Base-by-base conservation (phyloP, 2,113 vertebrate genomes). In the Cisticola juncidis region DNA sequence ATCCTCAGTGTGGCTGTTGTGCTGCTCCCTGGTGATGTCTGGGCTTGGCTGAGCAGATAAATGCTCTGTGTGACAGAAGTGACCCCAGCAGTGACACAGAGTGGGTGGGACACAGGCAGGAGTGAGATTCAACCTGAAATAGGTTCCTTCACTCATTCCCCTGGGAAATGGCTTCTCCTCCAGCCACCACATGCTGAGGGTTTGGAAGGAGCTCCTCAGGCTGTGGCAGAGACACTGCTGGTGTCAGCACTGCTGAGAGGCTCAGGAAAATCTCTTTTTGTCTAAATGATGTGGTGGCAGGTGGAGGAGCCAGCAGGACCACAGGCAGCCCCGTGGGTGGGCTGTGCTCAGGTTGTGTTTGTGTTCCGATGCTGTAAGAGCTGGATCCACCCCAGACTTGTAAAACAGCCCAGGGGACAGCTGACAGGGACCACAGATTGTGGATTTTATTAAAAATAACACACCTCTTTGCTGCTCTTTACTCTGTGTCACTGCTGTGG, bases 21-120 rank as follows among this genome's bases (percentile, higher is more conserved):
- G 40, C 45, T 3, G 2, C 71, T 82, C 62, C 42, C 50, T 9
- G 31, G 31, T 57, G 91, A 14, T 53, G 50, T 8, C 29, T 11
- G 2, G 79, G 74, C 86, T 90, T 3, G 3, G 70, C 74, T 14
- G 89, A 88, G 86, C 26, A 57, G 51, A 28, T 9, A 3, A 86
- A 64, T 62, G 38, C 73, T 42, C 44, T 31, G 38, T 31, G 64
- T 3, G 21, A 73, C 40, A 73, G 73, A 14, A 65, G 78, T 76
- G 33, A 35, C 8, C 1, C 29, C 65, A 6, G 81, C 76, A 14
- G 60, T 65, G 90, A 8, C 3, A 5, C 35, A 0, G 4, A 0
- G 31, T 66, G 78, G 70, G 73, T 79, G 81, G 68, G 65, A 81
- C 73, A 53, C 73, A 33, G 77, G 58, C 80, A 81, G 78, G 60